These are phyloP conservation scores for Brenthis hecate DNA, from an alignment of 2,888 invertebrate genomes.

Conservation along the genomic window DNA sequence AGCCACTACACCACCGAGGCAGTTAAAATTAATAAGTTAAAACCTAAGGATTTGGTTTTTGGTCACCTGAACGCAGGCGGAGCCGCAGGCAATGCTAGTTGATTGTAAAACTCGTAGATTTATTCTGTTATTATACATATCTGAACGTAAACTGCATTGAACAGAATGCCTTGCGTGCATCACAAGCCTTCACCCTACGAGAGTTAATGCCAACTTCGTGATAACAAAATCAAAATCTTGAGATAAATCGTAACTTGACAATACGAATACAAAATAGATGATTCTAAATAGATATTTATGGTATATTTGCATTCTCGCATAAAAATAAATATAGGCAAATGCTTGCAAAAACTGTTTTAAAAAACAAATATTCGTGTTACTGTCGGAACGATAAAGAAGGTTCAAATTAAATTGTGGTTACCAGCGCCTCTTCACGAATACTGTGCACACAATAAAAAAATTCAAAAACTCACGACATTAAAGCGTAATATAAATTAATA, in stretches of 20 bases:
- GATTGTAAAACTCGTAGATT: background rate
- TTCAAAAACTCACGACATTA: too few relatives aligned
- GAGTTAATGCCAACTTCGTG: conserved; percentile 28
- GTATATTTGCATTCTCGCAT: too few relatives aligned
- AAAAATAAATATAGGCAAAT: background rate
- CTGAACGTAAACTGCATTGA: background rate
- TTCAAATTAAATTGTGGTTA: background rate
- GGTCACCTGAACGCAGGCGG: too few relatives aligned
- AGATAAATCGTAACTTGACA: conserved; percentile 14
- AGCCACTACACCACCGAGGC: too few relatives aligned
- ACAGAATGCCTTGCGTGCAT: conserved; percentile 15
- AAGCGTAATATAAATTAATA: too few relatives aligned
- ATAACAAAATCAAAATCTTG: conserved; percentile 26
- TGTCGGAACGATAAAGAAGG: background rate
- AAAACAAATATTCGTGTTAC: background rate
- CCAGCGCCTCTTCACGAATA: too few relatives aligned
- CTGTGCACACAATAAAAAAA: background rate
- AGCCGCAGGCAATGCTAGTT: too few relatives aligned
- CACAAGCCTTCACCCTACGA: conserved; percentile 29
- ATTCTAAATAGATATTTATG: background rate
- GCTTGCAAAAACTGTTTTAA: background rate
- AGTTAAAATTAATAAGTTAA: too few relatives aligned
- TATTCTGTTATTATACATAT: background rate
- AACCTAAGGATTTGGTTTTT: too few relatives aligned
- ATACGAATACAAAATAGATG: background rate